Conservation (phyloP, 2,797 vertebrate species). For the Phoeniculus purpureus region DNA sequence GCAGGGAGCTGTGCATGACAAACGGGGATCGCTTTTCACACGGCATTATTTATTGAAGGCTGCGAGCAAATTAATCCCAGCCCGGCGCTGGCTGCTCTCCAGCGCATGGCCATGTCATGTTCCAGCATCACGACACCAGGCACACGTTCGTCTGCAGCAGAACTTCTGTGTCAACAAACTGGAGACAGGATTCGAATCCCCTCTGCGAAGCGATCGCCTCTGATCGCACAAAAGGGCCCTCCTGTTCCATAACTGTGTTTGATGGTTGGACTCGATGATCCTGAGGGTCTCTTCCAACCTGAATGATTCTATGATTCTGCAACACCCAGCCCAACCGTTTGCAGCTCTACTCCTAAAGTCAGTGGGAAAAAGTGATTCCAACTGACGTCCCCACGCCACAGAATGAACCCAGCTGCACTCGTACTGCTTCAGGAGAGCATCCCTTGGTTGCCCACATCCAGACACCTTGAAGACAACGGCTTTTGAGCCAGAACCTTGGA, state of each 20-base stretch:
- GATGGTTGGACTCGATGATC: too few species aligned
- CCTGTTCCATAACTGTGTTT: neutral
- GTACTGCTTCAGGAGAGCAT: neutral
- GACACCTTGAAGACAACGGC: neutral
- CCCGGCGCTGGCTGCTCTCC: neutral
- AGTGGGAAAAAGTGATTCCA: neutral
- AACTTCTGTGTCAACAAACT: neutral
- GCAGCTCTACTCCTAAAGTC: neutral
- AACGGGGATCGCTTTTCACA: slow-evolving; percentile 34
- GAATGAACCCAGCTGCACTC: neutral
- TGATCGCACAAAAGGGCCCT: neutral
- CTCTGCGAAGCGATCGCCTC: neutral
- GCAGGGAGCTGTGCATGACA: slow-evolving; percentile 28
- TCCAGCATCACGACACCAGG: neutral
- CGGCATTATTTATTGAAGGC: slow-evolving; percentile 8
- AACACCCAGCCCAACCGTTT: neutral
- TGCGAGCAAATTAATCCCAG: slow-evolving; percentile 21
- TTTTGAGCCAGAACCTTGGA: slow-evolving; percentile 4
- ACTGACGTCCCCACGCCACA: neutral
- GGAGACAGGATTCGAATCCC: neutral
- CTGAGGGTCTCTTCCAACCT: too few species aligned
- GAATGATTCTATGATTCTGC: too few species aligned
- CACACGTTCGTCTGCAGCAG: fast-evolving
- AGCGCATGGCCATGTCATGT: slow-evolving; percentile 9
- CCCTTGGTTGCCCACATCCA: neutral